phyloP scores from a whole-genome alignment of 1,140 invertebrate species.

The Trachymyrmex cornetzi region DNA sequence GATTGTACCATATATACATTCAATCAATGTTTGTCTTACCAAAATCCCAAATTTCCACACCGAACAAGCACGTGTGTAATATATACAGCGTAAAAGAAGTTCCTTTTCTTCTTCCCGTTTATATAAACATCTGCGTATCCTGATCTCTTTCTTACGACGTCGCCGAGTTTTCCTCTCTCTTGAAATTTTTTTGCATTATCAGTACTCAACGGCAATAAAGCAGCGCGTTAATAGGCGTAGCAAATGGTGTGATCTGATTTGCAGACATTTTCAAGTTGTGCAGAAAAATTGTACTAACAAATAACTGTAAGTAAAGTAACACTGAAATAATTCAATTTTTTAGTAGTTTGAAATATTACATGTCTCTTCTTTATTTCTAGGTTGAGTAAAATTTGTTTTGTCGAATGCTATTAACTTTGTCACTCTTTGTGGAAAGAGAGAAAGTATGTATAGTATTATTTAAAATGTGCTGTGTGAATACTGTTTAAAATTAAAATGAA shows the following conservation, averaged over 20 bases:
- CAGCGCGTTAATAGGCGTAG: conserved; percentile 53
- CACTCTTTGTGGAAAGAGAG: background rate
- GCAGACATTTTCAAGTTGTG: background rate
- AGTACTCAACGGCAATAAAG: background rate
- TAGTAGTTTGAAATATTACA: background rate
- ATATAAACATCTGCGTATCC: conserved; percentile 33
- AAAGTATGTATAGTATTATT: background rate
- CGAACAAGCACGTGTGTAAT: background rate
- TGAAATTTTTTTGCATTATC: conserved; percentile 41
- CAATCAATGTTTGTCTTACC: conserved; percentile 23
- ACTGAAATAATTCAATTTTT: background rate
- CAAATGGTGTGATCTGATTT: background rate
- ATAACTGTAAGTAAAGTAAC: background rate
- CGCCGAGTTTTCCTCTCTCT: conserved; percentile 35
- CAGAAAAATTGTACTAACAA: background rate
- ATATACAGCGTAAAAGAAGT: background rate
- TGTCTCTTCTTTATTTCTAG: background rate
- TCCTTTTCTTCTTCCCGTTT: background rate
- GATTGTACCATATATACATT: background rate
- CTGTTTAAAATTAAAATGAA: background rate
- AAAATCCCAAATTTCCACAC: background rate
- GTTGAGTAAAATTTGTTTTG: background rate
- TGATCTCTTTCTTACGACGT: background rate
- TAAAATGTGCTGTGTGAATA: background rate
- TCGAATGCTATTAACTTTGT: background rate